These are phyloP conservation scores for Bufotes viridis DNA, from an alignment of 2,797 vertebrate genomes.

Conservation along the genomic window DNA sequence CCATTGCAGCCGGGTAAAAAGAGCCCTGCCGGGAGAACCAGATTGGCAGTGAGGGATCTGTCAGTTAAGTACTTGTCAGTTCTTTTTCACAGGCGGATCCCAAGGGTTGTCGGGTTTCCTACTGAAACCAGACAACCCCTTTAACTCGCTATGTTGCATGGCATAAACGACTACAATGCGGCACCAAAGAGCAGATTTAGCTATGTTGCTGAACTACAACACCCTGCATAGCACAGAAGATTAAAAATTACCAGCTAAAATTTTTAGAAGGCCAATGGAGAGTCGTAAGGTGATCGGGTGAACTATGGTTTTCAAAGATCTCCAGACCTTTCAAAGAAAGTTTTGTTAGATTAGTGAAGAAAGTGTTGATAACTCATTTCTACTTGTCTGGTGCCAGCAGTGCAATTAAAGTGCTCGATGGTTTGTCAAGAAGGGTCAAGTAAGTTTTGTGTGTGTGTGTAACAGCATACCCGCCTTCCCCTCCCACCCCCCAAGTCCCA, in stretches of 20 bases:
- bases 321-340: neutral
- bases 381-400: constrained; percentile 7
- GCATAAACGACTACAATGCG: neutral
- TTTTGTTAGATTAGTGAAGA: constrained; percentile 12
- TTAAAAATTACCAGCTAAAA: neutral
- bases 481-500: constrained; percentile 44
- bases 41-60: too few relatives aligned
- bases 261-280: neutral
- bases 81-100: too few relatives aligned
- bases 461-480: constrained; percentile 16
- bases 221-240: neutral
- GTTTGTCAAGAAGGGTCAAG: constrained; percentile 37
- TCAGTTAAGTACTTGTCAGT: too few relatives aligned
- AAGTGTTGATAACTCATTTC: constrained; percentile 6
- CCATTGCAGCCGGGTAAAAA: too few relatives aligned
- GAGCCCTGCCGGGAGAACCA: too few relatives aligned
- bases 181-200: neutral
- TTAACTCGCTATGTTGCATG: too few relatives aligned
- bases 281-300: too few relatives aligned
- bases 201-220: neutral
- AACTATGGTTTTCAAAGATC: neutral
- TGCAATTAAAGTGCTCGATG: constrained; percentile 18
- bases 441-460: constrained; percentile 31
- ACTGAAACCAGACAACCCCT: too few relatives aligned
- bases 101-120: too few relatives aligned